Conservation (phyloP, 2,888 invertebrate genomes). For the Phalangium opilio region DNA sequence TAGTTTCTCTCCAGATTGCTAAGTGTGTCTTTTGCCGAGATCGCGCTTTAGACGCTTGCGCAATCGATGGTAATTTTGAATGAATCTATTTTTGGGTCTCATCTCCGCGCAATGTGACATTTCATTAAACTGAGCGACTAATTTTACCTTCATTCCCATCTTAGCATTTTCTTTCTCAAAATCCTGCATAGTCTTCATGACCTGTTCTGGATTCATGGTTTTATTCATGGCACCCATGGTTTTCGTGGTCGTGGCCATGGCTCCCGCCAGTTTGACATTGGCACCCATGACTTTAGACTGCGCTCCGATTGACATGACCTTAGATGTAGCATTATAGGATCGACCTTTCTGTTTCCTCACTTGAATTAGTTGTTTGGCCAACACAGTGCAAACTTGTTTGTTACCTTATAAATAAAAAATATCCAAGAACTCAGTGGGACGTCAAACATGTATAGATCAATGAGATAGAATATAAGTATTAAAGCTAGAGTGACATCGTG, state of each 20-base stretch:
- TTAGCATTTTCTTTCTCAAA: slow-evolving; percentile 69
- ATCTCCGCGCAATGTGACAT: no score
- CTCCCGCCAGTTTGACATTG: slow-evolving; percentile 67
- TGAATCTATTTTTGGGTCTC: no score
- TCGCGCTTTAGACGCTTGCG: no score
- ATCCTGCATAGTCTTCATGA: slow-evolving; percentile 63
- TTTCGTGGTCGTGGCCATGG: slow-evolving; percentile 74
- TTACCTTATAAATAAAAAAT: no score
- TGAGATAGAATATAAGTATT: no score
- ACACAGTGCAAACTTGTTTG: slow-evolving; percentile 36
- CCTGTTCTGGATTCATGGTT: slow-evolving; percentile 66
- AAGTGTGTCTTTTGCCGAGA: no score
- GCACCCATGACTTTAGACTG: slow-evolving; percentile 77
- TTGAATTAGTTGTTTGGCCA: slow-evolving; percentile 78
- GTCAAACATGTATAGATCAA: no score
- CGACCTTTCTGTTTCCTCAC: slow-evolving; percentile 73
- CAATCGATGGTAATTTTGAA: no score
- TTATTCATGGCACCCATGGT: slow-evolving; percentile 80
- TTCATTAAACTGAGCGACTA: no score
- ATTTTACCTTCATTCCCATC: slow-evolving; percentile 92
- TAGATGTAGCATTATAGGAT: slow-evolving; percentile 63
- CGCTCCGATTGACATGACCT: slow-evolving; percentile 57
- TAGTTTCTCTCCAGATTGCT: no score
- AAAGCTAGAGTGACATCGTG: no score
- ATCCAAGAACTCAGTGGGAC: no score